Conservation (phyloP, 1,140 invertebrate genomes). For the Brachionus calyciflorus region DNA sequence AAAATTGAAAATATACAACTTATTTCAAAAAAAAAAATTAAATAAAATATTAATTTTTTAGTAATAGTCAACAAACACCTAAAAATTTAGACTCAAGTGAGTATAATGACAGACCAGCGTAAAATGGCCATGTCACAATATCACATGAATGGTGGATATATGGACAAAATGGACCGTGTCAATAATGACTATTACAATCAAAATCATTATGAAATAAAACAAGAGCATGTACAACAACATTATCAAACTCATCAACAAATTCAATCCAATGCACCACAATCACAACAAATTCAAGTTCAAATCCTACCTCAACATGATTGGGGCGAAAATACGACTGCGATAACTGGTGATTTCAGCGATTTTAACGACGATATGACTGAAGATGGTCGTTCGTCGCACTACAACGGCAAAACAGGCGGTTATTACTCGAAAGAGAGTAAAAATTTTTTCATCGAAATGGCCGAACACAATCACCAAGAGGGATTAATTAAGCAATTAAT, state of each 20-base stretch:
- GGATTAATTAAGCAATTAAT: constrained; percentile 5
- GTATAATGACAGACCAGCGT: background rate
- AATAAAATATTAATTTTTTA: no score
- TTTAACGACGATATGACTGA: constrained; percentile 66
- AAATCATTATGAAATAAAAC: constrained; percentile 13
- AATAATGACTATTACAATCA: background rate
- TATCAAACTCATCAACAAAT: constrained; percentile 30
- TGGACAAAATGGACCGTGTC: background rate
- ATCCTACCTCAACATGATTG: constrained; percentile 90
- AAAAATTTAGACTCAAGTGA: no score
- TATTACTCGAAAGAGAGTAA: constrained; percentile 18
- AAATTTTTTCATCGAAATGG: constrained; percentile 30
- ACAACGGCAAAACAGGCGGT: constrained; percentile 66
- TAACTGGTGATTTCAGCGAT: constrained; percentile 93
- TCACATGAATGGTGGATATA: constrained; percentile 13
- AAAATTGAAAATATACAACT: no score
- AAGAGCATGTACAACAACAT: constrained; percentile 16
- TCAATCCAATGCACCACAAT: background rate
- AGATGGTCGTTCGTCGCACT: constrained; percentile 40
- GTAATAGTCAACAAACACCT: no score
- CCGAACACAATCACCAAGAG: background rate
- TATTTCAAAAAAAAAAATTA: no score
- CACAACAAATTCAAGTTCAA: constrained; percentile 82
- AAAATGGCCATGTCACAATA: background rate
- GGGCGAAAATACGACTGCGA: constrained; percentile 93